phyloP scores from a whole-genome alignment of 1,140 invertebrate species.

The Pseudomyrmex concolor region DNA sequence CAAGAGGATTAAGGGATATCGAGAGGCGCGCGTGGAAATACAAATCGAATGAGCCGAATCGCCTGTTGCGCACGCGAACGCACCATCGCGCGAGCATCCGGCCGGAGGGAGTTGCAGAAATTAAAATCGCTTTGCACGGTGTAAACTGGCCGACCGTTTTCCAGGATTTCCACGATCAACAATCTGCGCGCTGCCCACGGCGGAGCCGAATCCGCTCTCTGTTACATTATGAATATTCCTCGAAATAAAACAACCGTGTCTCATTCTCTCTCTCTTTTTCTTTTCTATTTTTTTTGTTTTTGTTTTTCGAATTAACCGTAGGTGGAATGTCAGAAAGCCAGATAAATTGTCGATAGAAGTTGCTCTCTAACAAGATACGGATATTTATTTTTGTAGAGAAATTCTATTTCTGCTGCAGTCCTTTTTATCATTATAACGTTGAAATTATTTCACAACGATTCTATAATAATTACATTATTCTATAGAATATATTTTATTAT shows the following conservation, averaged over 20 bases:
- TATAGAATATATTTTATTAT: background rate
- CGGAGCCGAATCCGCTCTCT: background rate
- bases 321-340: conserved; percentile 1
- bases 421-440: background rate
- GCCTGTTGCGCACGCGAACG: conserved; percentile 51
- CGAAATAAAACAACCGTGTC: background rate
- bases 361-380: background rate
- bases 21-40: conserved; percentile 44
- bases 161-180: background rate
- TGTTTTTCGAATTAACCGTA: conserved; percentile 5
- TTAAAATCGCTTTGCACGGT: conserved; percentile 32
- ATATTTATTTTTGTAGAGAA: conserved; percentile 1
- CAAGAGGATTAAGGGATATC: conserved; percentile 60
- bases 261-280: background rate
- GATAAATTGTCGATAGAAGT: background rate
- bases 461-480: too few species aligned
- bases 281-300: too few species aligned
- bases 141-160: background rate
- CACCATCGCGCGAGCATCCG: background rate
- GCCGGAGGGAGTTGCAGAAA: conserved; percentile 18
- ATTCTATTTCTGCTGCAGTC: background rate
- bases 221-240: background rate
- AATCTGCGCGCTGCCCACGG: background rate
- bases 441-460: too few species aligned
- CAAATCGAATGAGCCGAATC: conserved; percentile 52